Conservation (phyloP, 2,888 invertebrate species). For the Pachydiplax longipennis region DNA sequence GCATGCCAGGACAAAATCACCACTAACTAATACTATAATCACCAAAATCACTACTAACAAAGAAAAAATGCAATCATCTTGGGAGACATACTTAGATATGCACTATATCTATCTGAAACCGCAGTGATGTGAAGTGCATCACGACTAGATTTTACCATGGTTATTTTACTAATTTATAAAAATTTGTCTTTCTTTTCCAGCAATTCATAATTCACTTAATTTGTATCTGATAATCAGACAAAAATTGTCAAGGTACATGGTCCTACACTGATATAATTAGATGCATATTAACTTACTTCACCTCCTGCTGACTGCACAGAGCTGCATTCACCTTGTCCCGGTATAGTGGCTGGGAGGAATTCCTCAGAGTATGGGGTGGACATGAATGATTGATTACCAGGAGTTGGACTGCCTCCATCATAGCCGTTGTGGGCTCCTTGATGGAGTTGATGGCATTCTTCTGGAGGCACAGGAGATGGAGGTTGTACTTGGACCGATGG, state of each 20-base stretch:
- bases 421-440: background rate
- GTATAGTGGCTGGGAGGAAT: conserved; percentile 22
- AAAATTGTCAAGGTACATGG: background rate
- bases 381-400: background rate
- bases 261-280: background rate
- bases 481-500: conserved; percentile 16
- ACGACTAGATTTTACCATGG: too few relatives aligned
- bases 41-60: too few relatives aligned
- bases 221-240: too few relatives aligned
- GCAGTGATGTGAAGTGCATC: too few relatives aligned
- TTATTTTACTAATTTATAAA: too few relatives aligned
- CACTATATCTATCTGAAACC: too few relatives aligned
- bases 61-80: too few relatives aligned
- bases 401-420: background rate
- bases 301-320: background rate
- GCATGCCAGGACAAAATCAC: too few relatives aligned
- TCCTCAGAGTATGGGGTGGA: conserved; percentile 1
- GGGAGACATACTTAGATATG: too few relatives aligned
- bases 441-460: background rate
- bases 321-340: background rate
- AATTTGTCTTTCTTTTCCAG: too few relatives aligned
- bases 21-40: too few relatives aligned
- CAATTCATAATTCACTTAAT: too few relatives aligned
- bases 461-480: background rate
- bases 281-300: background rate